Percentiles rank a stretch among this genome's conserved stretches.
Evolutionary conservation across 2,888 invertebrate species (phyloP).

Genomic region (Andricus curvator): DNA sequence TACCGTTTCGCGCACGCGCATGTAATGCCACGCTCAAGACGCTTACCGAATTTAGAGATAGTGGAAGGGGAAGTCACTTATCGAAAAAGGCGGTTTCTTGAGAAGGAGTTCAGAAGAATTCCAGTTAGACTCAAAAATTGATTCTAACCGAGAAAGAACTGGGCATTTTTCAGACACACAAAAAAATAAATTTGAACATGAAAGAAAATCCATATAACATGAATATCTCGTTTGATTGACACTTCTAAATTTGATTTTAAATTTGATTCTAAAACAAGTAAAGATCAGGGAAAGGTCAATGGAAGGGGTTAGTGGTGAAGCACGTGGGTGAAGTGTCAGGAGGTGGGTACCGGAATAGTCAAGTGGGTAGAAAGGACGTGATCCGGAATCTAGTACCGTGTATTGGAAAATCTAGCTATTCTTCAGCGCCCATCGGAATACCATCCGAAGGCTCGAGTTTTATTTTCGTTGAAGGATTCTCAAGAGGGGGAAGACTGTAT

Average conservation of each 20-base stretch:
- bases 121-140: too few species aligned
- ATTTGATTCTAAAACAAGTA: constrained; percentile 1
- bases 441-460: constrained; percentile 50
- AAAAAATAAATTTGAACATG: too few species aligned
- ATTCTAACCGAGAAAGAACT: too few species aligned
- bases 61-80: too few species aligned
- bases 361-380: constrained; percentile 63
- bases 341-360: constrained; percentile 57
- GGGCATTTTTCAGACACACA: too few species aligned
- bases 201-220: too few species aligned
- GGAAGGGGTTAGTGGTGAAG: background rate
- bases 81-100: too few species aligned
- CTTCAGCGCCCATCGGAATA: constrained; percentile 54
- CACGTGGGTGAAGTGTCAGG: constrained; percentile 48
- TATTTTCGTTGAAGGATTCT: constrained; percentile 63
- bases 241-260: too few species aligned
- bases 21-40: too few species aligned
- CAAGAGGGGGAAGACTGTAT: constrained; percentile 62
- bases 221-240: background rate
- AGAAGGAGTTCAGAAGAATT: too few species aligned
- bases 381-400: constrained; percentile 64
- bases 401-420: constrained; percentile 65
- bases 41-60: too few species aligned
- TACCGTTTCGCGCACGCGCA: too few species aligned
- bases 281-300: constrained; percentile 10